Evolutionary conservation across 2,113 vertebrate genomes (phyloP).

Genomic region (Struthidea cinerea): DNA sequence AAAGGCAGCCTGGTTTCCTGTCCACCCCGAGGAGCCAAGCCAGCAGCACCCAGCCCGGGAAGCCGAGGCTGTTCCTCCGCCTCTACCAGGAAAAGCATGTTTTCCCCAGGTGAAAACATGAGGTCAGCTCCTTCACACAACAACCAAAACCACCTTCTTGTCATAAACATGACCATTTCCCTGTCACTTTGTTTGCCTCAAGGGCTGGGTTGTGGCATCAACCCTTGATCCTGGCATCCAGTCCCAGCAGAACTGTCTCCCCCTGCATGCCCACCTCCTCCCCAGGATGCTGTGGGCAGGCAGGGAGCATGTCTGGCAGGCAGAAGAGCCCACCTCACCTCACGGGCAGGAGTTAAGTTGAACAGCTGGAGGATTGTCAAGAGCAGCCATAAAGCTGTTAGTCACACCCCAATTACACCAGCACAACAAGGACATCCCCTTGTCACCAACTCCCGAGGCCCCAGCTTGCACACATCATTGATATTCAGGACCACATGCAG

Average conservation of each 20-base stretch:
- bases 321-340: not conserved
- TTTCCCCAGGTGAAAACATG: conserved; percentile 49
- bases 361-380: conserved; percentile 3
- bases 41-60: not conserved
- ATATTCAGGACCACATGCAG: not conserved
- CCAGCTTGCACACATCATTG: not conserved
- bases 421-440: conserved; percentile 16
- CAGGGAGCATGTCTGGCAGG: not conserved
- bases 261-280: not conserved
- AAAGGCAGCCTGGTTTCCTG: conserved; percentile 9
- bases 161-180: not conserved
- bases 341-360: not conserved
- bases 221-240: not conserved
- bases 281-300: not conserved
- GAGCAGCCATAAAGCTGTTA: not conserved
- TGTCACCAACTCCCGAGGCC: not conserved
- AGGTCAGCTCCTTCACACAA: not conserved
- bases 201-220: not conserved
- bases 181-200: not conserved
- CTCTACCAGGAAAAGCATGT: conserved; percentile 1
- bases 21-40: not conserved
- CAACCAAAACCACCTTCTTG: not conserved
- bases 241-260: not conserved
- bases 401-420: conserved; percentile 15
- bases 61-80: not conserved